Evolutionary conservation across 2,797 vertebrate genomes (phyloP).

Genomic region (Lithobates sylvaticus): DNA sequence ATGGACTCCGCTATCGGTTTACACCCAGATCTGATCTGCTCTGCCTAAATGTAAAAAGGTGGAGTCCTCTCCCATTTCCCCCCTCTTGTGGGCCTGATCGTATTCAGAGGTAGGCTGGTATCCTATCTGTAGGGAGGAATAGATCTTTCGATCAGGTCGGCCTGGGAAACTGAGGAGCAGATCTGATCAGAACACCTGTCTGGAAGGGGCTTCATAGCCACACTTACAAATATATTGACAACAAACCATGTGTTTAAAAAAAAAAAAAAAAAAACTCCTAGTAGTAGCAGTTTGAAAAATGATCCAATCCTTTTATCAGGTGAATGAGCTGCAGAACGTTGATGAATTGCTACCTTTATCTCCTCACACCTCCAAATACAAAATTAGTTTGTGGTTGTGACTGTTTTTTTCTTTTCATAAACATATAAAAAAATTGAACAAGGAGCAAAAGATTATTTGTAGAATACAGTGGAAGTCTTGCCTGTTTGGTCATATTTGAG

Average conservation of each 20-base stretch:
- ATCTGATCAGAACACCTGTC: no score
- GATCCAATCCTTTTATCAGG: neutral
- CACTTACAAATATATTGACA: neutral
- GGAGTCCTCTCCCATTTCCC: no score
- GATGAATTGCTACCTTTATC: conserved; percentile 38
- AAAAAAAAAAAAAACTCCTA: no score
- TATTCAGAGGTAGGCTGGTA: no score
- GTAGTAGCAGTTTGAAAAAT: neutral
- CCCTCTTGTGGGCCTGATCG: no score
- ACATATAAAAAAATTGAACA: no score
- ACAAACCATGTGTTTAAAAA: neutral
- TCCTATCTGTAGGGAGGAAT: no score
- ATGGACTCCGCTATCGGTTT: no score
- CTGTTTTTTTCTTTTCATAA: neutral
- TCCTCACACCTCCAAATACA: neutral
- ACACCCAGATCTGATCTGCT: no score
- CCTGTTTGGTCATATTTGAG: neutral
- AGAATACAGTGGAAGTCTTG: neutral
- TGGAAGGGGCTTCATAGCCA: neutral
- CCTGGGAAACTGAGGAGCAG: no score
- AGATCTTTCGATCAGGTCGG: no score
- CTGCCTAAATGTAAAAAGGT: no score
- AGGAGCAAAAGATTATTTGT: neutral
- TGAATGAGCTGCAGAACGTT: conserved; percentile 33
- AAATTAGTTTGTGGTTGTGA: conserved; percentile 11